Conservation (phyloP, 2,888 invertebrate species). For the Caenorhabditis doughertyi region DNA sequence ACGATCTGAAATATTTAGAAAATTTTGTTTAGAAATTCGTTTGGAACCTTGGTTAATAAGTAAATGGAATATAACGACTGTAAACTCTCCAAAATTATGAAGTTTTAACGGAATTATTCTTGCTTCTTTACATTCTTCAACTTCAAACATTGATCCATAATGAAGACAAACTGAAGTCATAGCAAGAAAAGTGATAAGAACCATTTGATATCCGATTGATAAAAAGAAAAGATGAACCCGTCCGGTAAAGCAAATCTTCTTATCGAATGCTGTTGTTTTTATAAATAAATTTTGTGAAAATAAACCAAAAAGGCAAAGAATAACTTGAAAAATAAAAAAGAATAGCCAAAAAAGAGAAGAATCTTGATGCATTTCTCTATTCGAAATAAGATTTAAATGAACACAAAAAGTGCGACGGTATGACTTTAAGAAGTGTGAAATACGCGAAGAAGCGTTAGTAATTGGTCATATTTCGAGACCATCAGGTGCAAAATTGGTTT, state of each 20-base stretch:
- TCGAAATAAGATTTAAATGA: too few species aligned
- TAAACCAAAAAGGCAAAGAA: constrained; percentile 41
- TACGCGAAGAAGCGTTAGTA: background rate
- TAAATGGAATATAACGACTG: constrained; percentile 34
- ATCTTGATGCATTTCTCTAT: constrained; percentile 25
- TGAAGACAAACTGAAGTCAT: constrained; percentile 31
- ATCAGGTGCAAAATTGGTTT: background rate
- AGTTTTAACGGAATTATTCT: constrained; percentile 39
- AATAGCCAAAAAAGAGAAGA: constrained; percentile 18
- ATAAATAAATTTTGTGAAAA: constrained; percentile 43
- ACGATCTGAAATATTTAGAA: constrained; percentile 15
- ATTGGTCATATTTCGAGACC: background rate
- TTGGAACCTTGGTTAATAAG: constrained; percentile 44
- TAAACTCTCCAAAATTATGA: constrained; percentile 47
- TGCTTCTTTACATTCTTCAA: constrained; percentile 24
- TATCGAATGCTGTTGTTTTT: constrained; percentile 23
- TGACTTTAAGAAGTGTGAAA: background rate
- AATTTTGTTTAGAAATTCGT: background rate
- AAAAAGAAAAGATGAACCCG: constrained; percentile 33
- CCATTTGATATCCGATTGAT: constrained; percentile 39
- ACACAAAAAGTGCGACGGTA: background rate
- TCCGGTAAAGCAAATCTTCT: background rate
- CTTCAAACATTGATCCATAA: constrained; percentile 44
- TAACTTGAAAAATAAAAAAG: constrained; percentile 37
- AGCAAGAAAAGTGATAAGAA: constrained; percentile 19